Conservation (phyloP, 1,140 invertebrate species). For the Trypoxylus dichotomus region DNA sequence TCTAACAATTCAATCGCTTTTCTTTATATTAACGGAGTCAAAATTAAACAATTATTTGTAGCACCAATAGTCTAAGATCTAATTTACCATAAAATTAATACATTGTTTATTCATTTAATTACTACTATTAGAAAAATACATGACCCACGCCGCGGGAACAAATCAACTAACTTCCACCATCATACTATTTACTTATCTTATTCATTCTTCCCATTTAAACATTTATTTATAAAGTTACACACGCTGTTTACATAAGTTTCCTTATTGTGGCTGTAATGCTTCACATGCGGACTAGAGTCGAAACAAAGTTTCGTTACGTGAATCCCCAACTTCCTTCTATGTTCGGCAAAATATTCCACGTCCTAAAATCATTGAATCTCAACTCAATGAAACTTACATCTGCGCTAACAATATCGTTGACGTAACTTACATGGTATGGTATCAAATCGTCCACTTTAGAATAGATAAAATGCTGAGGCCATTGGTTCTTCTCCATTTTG, state of each 20-base stretch:
- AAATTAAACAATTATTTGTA: background rate
- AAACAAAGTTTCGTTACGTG: slow-evolving; percentile 64
- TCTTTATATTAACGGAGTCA: background rate
- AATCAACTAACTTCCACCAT: background rate
- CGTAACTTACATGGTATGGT: slow-evolving; percentile 57
- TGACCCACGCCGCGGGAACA: background rate
- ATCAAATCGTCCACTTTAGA: slow-evolving; percentile 70
- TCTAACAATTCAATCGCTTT: background rate
- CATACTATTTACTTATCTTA: slow-evolving; percentile 5
- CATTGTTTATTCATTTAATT: background rate
- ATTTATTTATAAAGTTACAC: slow-evolving; percentile 63
- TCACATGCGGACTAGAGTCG: slow-evolving; percentile 70
- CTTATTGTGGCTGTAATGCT: slow-evolving; percentile 64
- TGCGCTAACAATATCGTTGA: too few species aligned
- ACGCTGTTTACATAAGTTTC: slow-evolving; percentile 65
- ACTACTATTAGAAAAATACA: slow-evolving; percentile 16
- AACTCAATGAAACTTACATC: background rate
- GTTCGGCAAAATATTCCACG: slow-evolving; percentile 63
- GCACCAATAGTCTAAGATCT: background rate
- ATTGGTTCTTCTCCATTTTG: slow-evolving; percentile 55
- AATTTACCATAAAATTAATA: background rate
- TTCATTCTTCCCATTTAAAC: slow-evolving; percentile 50
- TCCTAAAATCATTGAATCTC: slow-evolving; percentile 53
- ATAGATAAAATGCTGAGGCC: slow-evolving; percentile 75
- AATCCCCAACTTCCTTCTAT: slow-evolving; percentile 63